Evolutionary conservation across 2,888 invertebrate genomes (phyloP).

Genomic region (Boloria selene): DNA sequence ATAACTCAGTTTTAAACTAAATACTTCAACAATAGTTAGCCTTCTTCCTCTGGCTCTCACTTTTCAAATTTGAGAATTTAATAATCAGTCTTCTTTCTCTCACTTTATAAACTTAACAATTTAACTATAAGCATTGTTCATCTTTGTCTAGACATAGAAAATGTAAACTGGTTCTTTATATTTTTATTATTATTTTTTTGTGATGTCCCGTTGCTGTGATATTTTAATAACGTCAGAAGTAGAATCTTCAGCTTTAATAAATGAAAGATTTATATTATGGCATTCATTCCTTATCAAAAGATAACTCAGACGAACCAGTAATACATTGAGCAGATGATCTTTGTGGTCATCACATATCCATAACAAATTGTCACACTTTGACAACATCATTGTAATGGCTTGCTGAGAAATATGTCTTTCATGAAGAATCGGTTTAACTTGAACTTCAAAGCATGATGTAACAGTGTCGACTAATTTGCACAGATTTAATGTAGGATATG

Average conservation of each 20-base stretch:
- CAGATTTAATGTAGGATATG: neutral
- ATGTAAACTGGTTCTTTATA: too few relatives aligned
- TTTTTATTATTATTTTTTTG: too few relatives aligned
- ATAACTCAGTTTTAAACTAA: too few relatives aligned
- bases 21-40: too few relatives aligned
- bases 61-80: too few relatives aligned
- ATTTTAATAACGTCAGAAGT: too few relatives aligned
- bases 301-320: neutral
- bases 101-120: too few relatives aligned
- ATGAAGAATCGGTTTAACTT: neutral
- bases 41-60: too few relatives aligned
- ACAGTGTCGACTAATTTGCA: neutral
- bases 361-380: neutral
- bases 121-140: too few relatives aligned
- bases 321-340: neutral
- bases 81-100: too few relatives aligned
- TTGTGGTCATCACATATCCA: slow-evolving; percentile 3
- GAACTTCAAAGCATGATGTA: neutral
- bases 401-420: neutral
- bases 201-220: too few relatives aligned
- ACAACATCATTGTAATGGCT: neutral
- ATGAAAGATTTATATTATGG: neutral
- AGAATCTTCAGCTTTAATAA: neutral
- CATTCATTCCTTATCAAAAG: neutral
- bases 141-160: too few relatives aligned